These are phyloP conservation scores for Dicranocentrus wangi DNA, from an alignment of 2,888 invertebrate species.

Conservation along the genomic window DNA sequence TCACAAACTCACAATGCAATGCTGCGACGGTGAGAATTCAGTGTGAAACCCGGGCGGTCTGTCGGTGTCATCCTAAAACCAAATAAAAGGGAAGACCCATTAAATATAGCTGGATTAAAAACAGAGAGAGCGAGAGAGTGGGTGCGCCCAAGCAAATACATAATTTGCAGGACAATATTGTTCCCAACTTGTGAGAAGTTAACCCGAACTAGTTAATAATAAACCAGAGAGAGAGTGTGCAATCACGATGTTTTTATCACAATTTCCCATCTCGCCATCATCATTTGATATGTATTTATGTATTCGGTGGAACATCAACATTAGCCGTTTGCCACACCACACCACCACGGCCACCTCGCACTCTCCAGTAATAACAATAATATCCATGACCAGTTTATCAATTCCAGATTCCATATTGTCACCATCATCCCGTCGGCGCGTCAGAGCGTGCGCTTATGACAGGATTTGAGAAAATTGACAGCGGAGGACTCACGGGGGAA, in stretches of 20 bases:
- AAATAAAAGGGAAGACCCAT: conserved; percentile 35
- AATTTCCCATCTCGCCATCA: no score
- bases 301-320: conserved; percentile 11
- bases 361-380: conserved; percentile 39
- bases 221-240: no score
- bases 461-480: conserved; percentile 39
- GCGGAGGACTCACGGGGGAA: not conserved
- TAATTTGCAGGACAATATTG: conserved; percentile 36
- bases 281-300: no score
- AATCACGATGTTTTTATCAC: no score
- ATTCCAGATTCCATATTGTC: conserved; percentile 72
- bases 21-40: no score
- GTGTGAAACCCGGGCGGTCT: conserved; percentile 42
- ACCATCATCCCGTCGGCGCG: conserved; percentile 19
- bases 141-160: no score
- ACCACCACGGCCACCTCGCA: not conserved
- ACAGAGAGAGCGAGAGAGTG: not conserved
- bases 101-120: conserved; percentile 29
- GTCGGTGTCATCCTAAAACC: conserved; percentile 43
- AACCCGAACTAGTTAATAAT: no score
- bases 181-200: not conserved
- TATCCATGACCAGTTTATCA: conserved; percentile 70
- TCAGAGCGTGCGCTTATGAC: conserved; percentile 60
- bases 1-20: no score
- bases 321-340: conserved; percentile 12